Base-by-base conservation (phyloP, 2,888 invertebrate species). In the Andrena flavipes region DNA sequence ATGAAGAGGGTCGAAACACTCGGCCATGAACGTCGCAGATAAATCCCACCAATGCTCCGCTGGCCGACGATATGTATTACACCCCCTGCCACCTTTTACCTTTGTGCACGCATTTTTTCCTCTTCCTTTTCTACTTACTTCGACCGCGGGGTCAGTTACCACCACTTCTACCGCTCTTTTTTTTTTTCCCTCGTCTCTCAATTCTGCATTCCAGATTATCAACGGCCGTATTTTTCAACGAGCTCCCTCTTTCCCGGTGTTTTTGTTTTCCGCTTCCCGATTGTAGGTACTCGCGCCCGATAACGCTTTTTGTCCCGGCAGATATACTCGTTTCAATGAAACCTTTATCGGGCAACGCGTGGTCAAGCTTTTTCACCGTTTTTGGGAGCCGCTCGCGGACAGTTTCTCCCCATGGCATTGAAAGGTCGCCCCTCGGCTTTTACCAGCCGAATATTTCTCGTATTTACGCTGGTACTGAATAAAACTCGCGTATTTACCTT, bases 161-260 rank as follows among this genome's bases (percentile, higher is more conserved):
- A 59, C 35, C 51, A 51, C 42, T 8, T 33, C 42, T 62, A 5
- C 26, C 16, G 4, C n/a, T n/a, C n/a, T n/a, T n/a, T n/a, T n/a
- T n/a, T 51, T 69, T 60, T n/a, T 30, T 30, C 16, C 48, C n/a
- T 42, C 65, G 48, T 26, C 59, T 33, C 65, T 70, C 65, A 23
- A 70, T 74, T 80, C 67, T 49, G 30, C 42, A n/a, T 65, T 65
- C 80, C 56, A 81, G 81, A 82, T 82, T 74, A 82, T 80, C 81
- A 82, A 63, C 59, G 75, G 10, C 70, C 69, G 70, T 74, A 80
- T 70, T 82, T 82, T 74, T 67, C 75, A 74, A 80, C 80, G 49
- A 51, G 64, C 48, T 8, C 33, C 29, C 59, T 10, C 65, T 13
- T 23, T 0, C 23, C 29, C 10, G 20, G 33, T 51, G 20, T 63